These are phyloP conservation scores for Lucilia sericata DNA, from an alignment of 1,140 invertebrate genomes.

Conservation along the genomic window DNA sequence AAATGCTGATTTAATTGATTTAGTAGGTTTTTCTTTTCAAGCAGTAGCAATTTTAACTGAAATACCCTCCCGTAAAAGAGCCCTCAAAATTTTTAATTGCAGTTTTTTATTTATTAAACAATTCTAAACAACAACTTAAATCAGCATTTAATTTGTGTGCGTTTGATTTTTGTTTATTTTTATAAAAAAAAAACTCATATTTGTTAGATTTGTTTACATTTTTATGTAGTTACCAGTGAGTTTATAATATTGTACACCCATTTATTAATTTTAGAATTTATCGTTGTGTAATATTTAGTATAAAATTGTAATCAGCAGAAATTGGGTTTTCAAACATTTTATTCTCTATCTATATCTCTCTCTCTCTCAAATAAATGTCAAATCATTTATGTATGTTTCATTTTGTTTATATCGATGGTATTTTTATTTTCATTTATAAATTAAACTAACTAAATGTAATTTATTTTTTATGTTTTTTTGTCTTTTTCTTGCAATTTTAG, in stretches of 20 bases:
- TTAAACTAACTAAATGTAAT: not conserved
- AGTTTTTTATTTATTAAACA: not conserved
- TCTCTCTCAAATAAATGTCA: not conserved
- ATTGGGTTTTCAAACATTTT: not conserved
- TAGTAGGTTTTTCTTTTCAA: not conserved
- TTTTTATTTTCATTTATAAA: not conserved
- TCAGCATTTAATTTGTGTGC: conserved; percentile 31
- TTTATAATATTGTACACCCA: no score
- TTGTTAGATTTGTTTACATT: not conserved
- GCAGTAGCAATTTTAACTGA: conserved; percentile 40
- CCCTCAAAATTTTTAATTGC: not conserved
- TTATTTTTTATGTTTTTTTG: conserved; percentile 31
- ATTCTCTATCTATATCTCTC: no score
- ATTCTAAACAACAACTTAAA: not conserved
- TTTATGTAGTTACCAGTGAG: not conserved
- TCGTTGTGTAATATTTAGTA: not conserved
- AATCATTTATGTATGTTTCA: conserved; percentile 30
- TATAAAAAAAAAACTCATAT: not conserved
- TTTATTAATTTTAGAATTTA: not conserved
- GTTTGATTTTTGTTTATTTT: not conserved
- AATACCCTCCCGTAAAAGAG: not conserved
- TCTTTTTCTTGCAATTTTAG: conserved; percentile 69
- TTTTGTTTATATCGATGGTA: not conserved
- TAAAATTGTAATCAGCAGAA: not conserved
- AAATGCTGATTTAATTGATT: conserved; percentile 34